Evolutionary conservation across 2,888 invertebrate species (phyloP).

Genomic region (Tiliacea citrago): DNA sequence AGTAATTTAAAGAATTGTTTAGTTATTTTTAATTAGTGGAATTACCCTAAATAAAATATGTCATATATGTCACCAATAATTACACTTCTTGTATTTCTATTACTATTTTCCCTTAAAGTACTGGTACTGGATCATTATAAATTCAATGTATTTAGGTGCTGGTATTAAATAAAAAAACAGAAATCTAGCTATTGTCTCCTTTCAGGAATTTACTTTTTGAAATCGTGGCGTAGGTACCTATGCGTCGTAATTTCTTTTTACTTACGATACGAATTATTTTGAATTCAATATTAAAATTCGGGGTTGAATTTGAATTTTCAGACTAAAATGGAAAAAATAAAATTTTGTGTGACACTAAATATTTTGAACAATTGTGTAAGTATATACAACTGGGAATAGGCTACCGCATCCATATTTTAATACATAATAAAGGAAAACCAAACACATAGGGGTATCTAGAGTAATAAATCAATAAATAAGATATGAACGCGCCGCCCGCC

Average conservation of each 20-base stretch:
- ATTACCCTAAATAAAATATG: not conserved
- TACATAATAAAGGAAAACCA: constrained; percentile 31
- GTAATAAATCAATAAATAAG: constrained; percentile 62
- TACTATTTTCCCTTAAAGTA: not conserved
- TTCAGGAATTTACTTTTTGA: not conserved
- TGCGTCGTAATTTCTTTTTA: too few relatives aligned
- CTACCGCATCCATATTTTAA: constrained; percentile 21
- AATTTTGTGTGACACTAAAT: not conserved
- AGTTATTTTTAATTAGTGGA: not conserved
- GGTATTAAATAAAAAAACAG: not conserved
- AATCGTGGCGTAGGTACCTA: not conserved
- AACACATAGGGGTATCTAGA: constrained; percentile 19
- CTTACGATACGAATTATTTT: not conserved
- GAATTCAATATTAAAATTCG: not conserved
- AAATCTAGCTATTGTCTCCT: not conserved
- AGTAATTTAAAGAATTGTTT: not conserved
- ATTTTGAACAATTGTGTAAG: not conserved
- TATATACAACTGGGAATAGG: constrained; percentile 4
- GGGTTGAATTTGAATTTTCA: not conserved
- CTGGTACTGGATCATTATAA: not conserved
- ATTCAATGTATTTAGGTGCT: not conserved
- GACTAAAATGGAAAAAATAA: not conserved
- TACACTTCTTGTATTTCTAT: not conserved
- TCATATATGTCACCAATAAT: constrained; percentile 1
- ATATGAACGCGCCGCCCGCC: constrained; percentile 80